Percentiles rank a stretch among this genome's conserved stretches.
Conservation (phyloP, 1,140 invertebrate species). For the Frieseomelitta varia region DNA sequence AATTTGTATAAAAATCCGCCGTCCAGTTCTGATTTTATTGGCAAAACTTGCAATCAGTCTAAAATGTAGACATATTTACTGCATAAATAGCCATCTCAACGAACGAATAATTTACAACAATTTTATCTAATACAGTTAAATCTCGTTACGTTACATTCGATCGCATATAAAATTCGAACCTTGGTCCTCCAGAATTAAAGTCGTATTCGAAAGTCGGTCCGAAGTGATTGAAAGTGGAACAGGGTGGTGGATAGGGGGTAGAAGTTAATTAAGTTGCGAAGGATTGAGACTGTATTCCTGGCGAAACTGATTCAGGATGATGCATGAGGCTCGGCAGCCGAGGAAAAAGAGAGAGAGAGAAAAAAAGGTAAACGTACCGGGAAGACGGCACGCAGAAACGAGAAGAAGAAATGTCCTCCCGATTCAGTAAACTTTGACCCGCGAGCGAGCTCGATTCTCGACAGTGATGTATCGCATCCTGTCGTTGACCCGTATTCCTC, state of each 20-base stretch:
- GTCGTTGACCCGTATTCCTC: slow-evolving; percentile 66
- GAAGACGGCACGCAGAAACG: slow-evolving; percentile 35
- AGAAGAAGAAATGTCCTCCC: slow-evolving; percentile 60
- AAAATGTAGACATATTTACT: too few relatives aligned
- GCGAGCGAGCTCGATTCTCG: slow-evolving; percentile 55
- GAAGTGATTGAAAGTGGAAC: background rate
- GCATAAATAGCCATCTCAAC: too few relatives aligned
- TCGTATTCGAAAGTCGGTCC: background rate
- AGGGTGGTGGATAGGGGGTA: background rate
- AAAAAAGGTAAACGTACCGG: background rate
- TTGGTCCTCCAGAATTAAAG: background rate
- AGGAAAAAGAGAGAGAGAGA: background rate
- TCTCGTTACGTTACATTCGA: background rate
- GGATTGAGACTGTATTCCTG: slow-evolving; percentile 6
- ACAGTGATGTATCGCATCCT: slow-evolving; percentile 73
- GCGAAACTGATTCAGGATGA: slow-evolving; percentile 35
- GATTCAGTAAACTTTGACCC: slow-evolving; percentile 70
- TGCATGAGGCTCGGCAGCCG: background rate
- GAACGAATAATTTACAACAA: too few relatives aligned
- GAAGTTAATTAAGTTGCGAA: slow-evolving; percentile 41
- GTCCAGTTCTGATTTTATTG: too few relatives aligned
- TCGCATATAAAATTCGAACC: background rate
- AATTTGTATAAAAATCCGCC: too few relatives aligned
- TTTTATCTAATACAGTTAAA: too few relatives aligned
- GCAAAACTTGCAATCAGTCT: too few relatives aligned